Evolutionary conservation across 2,888 invertebrate genomes (phyloP).

Genomic region (Gnatocerus cornutus): DNA sequence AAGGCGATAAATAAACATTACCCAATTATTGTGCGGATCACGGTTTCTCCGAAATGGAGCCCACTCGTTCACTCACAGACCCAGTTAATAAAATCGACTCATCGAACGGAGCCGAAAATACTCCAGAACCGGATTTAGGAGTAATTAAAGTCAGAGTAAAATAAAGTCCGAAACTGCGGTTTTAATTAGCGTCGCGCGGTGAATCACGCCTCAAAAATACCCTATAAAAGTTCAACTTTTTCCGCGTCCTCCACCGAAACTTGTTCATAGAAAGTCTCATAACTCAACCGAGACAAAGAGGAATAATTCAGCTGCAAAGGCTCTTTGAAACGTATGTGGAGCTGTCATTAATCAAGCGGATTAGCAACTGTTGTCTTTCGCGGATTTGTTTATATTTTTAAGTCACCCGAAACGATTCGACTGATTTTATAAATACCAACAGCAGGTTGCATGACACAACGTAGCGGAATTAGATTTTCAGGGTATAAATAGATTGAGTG

Average conservation of each 20-base stretch:
- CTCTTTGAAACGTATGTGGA: conserved; percentile 14
- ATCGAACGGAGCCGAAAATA: conserved; percentile 10
- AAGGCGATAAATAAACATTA: conserved; percentile 19
- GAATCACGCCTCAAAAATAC: conserved; percentile 34
- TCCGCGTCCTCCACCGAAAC: conserved; percentile 20
- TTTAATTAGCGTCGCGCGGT: conserved; percentile 36
- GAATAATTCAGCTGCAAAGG: conserved; percentile 14
- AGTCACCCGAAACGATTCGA: conserved; percentile 16
- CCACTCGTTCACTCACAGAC: background rate
- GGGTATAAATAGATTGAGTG: conserved; percentile 39
- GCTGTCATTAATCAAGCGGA: conserved; percentile 16
- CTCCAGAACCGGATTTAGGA: conserved; percentile 19
- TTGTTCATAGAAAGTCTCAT: conserved; percentile 10
- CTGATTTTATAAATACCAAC: conserved; percentile 37
- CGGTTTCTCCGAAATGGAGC: conserved; percentile 25
- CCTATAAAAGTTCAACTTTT: conserved; percentile 21
- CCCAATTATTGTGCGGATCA: conserved; percentile 35
- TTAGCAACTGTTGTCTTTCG: conserved; percentile 16
- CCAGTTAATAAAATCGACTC: conserved; percentile 7
- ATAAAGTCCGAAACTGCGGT: conserved; percentile 14
- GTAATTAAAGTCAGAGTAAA: conserved; percentile 37
- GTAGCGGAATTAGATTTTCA: conserved; percentile 37
- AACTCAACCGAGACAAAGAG: conserved; percentile 22
- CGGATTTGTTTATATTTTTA: conserved; percentile 26
- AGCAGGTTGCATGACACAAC: conserved; percentile 49